Percentiles rank a stretch among this genome's conserved stretches.
These are phyloP conservation scores for Chaenocephalus aceratus DNA, from an alignment of 2,113 vertebrate genomes.

Conservation along the genomic window DNA sequence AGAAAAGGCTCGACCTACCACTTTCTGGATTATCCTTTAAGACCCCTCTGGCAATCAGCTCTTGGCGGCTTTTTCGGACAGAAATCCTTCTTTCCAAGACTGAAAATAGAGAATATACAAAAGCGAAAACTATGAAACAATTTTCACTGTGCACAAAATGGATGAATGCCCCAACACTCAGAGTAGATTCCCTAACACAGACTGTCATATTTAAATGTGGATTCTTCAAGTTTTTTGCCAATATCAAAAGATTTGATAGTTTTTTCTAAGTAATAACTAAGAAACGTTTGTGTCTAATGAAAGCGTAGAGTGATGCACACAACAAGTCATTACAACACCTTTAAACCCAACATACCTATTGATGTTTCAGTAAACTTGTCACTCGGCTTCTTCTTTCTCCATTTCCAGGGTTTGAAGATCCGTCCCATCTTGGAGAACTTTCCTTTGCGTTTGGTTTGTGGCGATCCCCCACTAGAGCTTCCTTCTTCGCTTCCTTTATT, in stretches of 20 bases:
- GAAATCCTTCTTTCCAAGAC: slow-evolving; percentile 97
- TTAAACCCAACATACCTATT: slow-evolving; percentile 84
- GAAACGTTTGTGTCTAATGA: too few relatives aligned
- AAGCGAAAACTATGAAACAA: too few relatives aligned
- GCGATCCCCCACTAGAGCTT: slow-evolving; percentile 85
- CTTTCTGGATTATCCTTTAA: slow-evolving; percentile 92
- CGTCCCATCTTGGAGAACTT: slow-evolving; percentile 94
- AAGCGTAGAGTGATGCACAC: not conserved
- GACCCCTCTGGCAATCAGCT: slow-evolving; percentile 94
- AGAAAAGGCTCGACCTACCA: slow-evolving; percentile 79
- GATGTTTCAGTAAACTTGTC: slow-evolving; percentile 95
- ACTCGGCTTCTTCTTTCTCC: slow-evolving; percentile 97
- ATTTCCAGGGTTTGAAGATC: slow-evolving; percentile 98
- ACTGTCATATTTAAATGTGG: too few relatives aligned
- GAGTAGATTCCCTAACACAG: too few relatives aligned
- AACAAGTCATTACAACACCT: not conserved
- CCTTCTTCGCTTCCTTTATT: slow-evolving; percentile 84
- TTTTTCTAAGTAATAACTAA: too few relatives aligned
- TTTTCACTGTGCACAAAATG: too few relatives aligned
- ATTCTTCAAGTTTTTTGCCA: too few relatives aligned
- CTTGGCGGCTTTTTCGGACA: slow-evolving; percentile 92
- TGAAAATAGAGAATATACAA: slow-evolving; percentile 66
- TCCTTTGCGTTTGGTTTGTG: slow-evolving; percentile 91
- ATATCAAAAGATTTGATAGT: too few relatives aligned
- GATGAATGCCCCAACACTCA: too few relatives aligned